These are phyloP conservation scores for Parochlus steinenii DNA, from an alignment of 2,888 invertebrate genomes.

Conservation along the genomic window DNA sequence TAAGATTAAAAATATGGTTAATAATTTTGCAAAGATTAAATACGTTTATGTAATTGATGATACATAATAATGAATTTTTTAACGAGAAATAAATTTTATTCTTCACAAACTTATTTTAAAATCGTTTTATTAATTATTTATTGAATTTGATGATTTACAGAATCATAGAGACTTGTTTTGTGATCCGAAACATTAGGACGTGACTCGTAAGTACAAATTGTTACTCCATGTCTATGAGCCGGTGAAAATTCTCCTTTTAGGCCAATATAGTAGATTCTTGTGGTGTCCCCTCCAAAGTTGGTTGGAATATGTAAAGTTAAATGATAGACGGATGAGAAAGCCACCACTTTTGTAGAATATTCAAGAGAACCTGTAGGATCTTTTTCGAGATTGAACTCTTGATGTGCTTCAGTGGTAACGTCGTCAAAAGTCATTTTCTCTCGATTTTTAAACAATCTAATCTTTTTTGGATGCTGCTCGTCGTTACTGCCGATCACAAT, in stretches of 20 bases:
- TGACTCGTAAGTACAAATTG: conserved; percentile 80
- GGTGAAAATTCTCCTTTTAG: conserved; percentile 82
- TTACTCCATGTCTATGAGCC: conserved; percentile 73
- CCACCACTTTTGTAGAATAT: conserved; percentile 83
- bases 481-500: conserved; percentile 82
- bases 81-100: too few species aligned
- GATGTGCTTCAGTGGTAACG: conserved; percentile 53
- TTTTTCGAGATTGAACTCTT: conserved; percentile 71
- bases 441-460: conserved; percentile 87
- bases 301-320: conserved; percentile 78
- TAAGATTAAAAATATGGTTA: too few species aligned
- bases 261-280: conserved; percentile 85
- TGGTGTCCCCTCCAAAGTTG: conserved; percentile 74
- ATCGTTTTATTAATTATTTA: conserved; percentile 18
- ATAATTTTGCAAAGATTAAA: too few species aligned
- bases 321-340: conserved; percentile 80
- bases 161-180: conserved; percentile 47
- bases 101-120: too few species aligned
- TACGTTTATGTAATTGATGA: too few species aligned
- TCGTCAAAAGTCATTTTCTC: conserved; percentile 94
- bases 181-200: conserved; percentile 76
- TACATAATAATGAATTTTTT: too few species aligned
- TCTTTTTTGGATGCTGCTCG: conserved; percentile 65
- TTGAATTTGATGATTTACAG: conserved; percentile 40
- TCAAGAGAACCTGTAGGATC: conserved; percentile 69